These are phyloP conservation scores for Hydrotaea diabolus DNA, from an alignment of 2,888 invertebrate genomes.

Conservation along the genomic window DNA sequence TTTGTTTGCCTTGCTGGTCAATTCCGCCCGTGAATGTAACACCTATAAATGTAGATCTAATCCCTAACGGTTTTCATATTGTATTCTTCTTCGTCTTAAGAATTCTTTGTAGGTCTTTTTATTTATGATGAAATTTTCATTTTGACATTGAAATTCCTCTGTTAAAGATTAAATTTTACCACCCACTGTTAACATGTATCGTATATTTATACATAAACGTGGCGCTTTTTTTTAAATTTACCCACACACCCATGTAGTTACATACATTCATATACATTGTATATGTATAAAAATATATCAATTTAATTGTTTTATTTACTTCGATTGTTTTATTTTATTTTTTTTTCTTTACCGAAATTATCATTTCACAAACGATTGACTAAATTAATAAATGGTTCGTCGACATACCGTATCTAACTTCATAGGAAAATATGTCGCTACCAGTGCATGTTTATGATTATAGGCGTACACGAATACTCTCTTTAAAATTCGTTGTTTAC, in stretches of 20 bases:
- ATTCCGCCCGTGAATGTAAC: too few species aligned
- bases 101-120: too few species aligned
- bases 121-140: too few species aligned
- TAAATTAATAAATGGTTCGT: constrained; percentile 71
- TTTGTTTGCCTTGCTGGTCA: too few species aligned
- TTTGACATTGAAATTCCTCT: neutral
- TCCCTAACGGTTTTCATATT: too few species aligned
- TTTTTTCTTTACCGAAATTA: constrained; percentile 40
- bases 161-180: neutral
- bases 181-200: neutral
- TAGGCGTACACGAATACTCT: neutral
- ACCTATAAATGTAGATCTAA: too few species aligned
- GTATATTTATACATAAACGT: neutral
- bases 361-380: constrained; percentile 71
- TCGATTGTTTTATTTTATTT: constrained; percentile 19
- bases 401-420: neutral
- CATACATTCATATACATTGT: neutral
- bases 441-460: neutral
- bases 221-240: neutral
- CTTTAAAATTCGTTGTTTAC: neutral
- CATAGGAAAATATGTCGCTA: neutral
- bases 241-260: neutral
- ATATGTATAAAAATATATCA: neutral
- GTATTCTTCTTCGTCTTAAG: too few species aligned
- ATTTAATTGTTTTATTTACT: constrained; percentile 37